Percentiles rank a stretch among this genome's conserved stretches.
These are phyloP conservation scores for Turritopsis rubra DNA, from an alignment of 30 jellyfish, hydroid and myxozoan species.

Conservation along the genomic window DNA sequence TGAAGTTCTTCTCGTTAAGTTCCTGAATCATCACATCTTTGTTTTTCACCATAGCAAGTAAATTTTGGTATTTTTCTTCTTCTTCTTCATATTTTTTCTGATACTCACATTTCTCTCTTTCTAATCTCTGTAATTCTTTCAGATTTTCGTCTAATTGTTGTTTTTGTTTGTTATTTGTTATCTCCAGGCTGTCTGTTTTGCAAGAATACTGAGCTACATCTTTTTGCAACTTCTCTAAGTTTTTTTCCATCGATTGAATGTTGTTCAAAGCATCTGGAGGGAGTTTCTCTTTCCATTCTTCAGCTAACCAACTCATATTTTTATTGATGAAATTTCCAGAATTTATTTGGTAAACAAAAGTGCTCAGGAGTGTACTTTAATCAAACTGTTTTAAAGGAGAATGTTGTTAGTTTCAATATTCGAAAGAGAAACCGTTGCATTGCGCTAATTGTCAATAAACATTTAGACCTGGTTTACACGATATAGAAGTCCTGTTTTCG, in stretches of 20 bases:
- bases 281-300: conserved; percentile 92
- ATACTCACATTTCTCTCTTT: conserved; percentile 20
- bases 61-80: conserved; percentile 27
- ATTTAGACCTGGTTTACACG: neutral
- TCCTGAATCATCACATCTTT: conserved; percentile 32
- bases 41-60: conserved; percentile 23
- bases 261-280: conserved; percentile 49
- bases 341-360: neutral
- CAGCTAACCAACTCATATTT: conserved; percentile 84
- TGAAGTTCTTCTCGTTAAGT: neutral
- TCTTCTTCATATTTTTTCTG: conserved; percentile 39
- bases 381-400: too few relatives aligned
- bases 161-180: conserved; percentile 41
- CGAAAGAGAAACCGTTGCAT: neutral
- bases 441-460: neutral
- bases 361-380: too few relatives aligned
- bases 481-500: too few relatives aligned
- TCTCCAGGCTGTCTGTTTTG: conserved; percentile 58
- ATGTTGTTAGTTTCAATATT: neutral
- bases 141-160: conserved; percentile 28
- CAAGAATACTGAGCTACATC: conserved; percentile 50
- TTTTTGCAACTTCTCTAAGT: conserved; percentile 38
- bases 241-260: conserved; percentile 61
- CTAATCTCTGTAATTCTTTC: conserved; percentile 38
- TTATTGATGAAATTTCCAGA: neutral